phyloP scores from a whole-genome alignment of 1,140 invertebrate species.

The Bombyx mandarina region DNA sequence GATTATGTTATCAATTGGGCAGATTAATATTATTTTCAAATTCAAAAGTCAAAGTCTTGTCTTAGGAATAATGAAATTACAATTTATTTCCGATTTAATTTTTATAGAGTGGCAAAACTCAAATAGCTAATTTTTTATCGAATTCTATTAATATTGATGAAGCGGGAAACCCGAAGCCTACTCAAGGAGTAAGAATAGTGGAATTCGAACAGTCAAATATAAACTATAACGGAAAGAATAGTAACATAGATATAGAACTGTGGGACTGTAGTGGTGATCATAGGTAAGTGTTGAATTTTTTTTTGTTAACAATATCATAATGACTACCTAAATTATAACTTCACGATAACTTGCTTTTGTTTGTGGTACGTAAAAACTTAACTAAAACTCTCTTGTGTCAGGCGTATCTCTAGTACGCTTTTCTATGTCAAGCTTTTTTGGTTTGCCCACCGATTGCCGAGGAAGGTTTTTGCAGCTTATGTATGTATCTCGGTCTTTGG shows the following conservation, averaged over 20 bases:
- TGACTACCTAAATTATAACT: not conserved
- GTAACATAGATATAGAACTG: conserved; percentile 59
- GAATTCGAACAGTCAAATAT: conserved; percentile 54
- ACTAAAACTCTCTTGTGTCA: too few relatives aligned
- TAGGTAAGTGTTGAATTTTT: conserved; percentile 28
- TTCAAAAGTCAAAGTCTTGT: too few relatives aligned
- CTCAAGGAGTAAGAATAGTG: conserved; percentile 58
- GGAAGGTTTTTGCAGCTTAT: too few relatives aligned
- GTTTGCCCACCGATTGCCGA: too few relatives aligned
- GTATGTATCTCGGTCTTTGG: too few relatives aligned
- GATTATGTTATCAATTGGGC: too few relatives aligned
- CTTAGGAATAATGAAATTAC: too few relatives aligned
- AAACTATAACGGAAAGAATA: conserved; percentile 41
- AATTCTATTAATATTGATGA: conserved; percentile 61
- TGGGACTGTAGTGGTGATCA: conserved; percentile 69
- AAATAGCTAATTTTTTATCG: conserved; percentile 61
- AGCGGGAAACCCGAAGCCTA: conserved; percentile 37
- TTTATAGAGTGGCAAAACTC: conserved; percentile 65
- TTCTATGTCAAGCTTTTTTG: too few relatives aligned
- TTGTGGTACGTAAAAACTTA: too few relatives aligned
- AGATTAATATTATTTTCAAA: too few relatives aligned
- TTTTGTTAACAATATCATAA: too few relatives aligned
- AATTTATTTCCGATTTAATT: conserved; percentile 3
- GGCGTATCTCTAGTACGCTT: too few relatives aligned
- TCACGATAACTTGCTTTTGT: not conserved